Base-by-base conservation (phyloP, 2,888 invertebrate genomes). In the Acronicta alni region DNA sequence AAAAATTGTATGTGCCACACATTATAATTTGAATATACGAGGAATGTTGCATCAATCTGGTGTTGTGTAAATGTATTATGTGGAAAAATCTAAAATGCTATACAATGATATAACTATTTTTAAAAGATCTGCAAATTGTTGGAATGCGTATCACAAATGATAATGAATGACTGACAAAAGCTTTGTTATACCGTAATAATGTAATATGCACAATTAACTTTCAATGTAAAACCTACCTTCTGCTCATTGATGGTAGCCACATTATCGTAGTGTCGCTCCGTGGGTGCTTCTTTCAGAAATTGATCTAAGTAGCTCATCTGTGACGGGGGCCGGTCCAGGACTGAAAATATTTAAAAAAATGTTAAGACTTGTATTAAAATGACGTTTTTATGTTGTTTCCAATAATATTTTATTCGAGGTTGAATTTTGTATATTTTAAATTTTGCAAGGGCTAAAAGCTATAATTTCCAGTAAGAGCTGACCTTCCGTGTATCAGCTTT, bases 281-380 rank as follows among this genome's bases (percentile, higher is more conserved):
- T 85, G 0, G 92, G 92, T 3, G 90, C 90, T 26, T 98, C 98
- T 85, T 98, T 98, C 79, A 98, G 94, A 88, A 98, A 98, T 84
- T 98, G 98, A 86, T 98, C 98, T 86, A 98, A 91, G 90, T 98
- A 98, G 71, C 98, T 98, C 96, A 98, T 97, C 91, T 98, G 98
- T 32, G 98, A 98, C 37, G 98, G 96, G 49, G 98, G 97, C 75
- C 98, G 96, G 86, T 98, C 98, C 93, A 98, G 90, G 93, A 98
- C 98, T 98, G 95, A 70, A 90, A 92, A 30, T 10, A 39, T 52
- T 48, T 0, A 17, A 15, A 26, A n/a, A 7, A 12, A 35, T n/a
- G 44, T 72, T n/a, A 67, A 35, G 23, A n/a, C 20, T 5, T 4
- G 0, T 10, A n/a, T n/a, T 10, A 6, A 12, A 30, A 15, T 17